Evolutionary conservation across 2,888 invertebrate genomes (phyloP), one percentile per base, ranked within the genome.

Genomic region (Phyto melanocephala): DNA sequence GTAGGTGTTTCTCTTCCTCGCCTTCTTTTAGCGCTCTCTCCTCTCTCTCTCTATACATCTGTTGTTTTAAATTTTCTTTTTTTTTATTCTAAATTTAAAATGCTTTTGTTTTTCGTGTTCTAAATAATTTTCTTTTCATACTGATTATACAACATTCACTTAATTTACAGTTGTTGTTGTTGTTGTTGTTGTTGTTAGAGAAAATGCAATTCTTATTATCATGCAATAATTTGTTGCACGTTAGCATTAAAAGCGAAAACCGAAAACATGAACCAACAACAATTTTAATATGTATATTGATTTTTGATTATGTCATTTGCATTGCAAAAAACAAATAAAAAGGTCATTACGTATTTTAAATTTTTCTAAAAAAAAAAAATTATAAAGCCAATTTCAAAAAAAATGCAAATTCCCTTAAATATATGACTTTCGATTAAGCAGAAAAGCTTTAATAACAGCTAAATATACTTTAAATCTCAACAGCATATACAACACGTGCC

Each of bases 121-220:
- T 74, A 81, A 74, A 83, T 63, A 83, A 77, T 35, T 77, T 76
- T 68, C n/a, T n/a, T 65, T 47, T 75, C 47, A 52, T n/a, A 56
- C 11, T 75, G 81, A 75, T 83, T 83, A 83, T 60, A 70, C 78
- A 83, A 83, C 74, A 52, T 54, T 84, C 52, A 79, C 62, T 70
- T 81, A 37, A 52, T 67, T 35, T 54, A 28, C 28, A 28, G 28
- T 6, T 28, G 28, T 28, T 28, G 54, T 22, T 52, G 35, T 60
- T 42, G 20, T 3, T 8, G 13, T 47, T 45, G 56, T 22, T 65
- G 33, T n/a, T 15, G 13, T 22, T 35, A 67, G 45, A 15, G 33
- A 56, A 68, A 80, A 56, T 80, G 74, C 62, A 79, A 42, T 58
- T 52, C 17, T 74, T 65, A 50, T 56, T 37, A 58, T 28, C 56